A percentile compares a stretch with the other conserved stretches of the same genome.
These are phyloP conservation scores for Campopleginae sp. DNA, from an alignment of 2,888 invertebrate genomes.

Conservation along the genomic window DNA sequence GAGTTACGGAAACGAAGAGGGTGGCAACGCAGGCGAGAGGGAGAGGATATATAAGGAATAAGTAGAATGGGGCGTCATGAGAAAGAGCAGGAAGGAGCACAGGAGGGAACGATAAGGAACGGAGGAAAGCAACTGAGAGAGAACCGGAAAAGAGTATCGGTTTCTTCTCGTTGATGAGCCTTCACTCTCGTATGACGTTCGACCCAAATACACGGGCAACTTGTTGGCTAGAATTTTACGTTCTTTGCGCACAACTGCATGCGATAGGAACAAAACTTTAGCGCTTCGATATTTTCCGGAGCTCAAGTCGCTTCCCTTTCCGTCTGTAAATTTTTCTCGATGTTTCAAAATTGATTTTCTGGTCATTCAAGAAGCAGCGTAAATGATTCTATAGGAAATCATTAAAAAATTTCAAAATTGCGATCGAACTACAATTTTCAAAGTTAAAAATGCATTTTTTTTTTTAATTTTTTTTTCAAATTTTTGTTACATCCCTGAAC, in stretches of 20 bases:
- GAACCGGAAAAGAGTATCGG: constrained; percentile 20
- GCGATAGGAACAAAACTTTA: not conserved
- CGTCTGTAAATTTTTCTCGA: not conserved
- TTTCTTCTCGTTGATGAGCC: constrained; percentile 42
- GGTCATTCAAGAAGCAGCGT: not conserved
- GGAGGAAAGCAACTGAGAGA: not conserved
- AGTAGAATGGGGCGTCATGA: not conserved
- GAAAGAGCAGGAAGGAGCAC: not conserved
- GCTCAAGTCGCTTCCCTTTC: not conserved
- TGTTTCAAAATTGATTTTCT: not conserved
- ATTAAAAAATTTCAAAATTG: not conserved
- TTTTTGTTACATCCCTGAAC: not conserved
- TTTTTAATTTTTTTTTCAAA: no score
- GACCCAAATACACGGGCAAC: constrained; percentile 9
- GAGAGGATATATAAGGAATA: not conserved
- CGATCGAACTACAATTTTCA: not conserved
- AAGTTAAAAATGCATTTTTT: no score
- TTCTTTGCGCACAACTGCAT: not conserved
- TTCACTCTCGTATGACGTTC: constrained; percentile 34
- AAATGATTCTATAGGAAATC: not conserved
- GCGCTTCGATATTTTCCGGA: not conserved
- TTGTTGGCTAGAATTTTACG: constrained; percentile 19
- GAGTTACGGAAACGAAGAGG: constrained; percentile 2
- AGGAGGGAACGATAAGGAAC: not conserved
- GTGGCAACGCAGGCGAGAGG: not conserved